Evolutionary conservation across 2,113 vertebrate genomes (phyloP), one percentile per base, ranked within the genome.

Genomic region (Dasyprocta punctata): DNA sequence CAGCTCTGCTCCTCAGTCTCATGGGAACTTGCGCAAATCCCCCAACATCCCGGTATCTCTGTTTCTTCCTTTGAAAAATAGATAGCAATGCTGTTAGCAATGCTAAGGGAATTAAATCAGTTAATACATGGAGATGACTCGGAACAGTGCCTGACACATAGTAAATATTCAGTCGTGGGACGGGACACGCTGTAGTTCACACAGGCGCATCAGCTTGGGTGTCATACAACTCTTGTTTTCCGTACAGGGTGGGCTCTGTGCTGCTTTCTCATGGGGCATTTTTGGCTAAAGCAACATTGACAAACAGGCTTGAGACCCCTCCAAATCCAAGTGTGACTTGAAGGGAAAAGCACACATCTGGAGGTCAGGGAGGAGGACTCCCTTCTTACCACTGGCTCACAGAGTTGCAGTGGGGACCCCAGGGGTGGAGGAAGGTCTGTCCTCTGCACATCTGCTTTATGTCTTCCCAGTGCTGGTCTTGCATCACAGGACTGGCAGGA

Each of bases 381-480:
- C 41, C 44, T 4, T 36, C 26, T 38, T 3, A 0, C n/a, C 24
- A 24, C 22, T 9, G 20, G 10, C 33, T n/a, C 5, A 2, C 77
- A 65, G 67, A 24, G 47, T 19, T 90, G 54, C 49, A 7, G 65
- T 47, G 71, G n/a, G n/a, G 17, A 4, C 26, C 3, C 38, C 7
- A 28, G 44, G 26, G 28, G 12, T 22, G 44, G 14, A 20, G 11
- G 16, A 3, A 4, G 28, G 78, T 12, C 58, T 3, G 0, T 11
- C n/a, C 44, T 7, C 52, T 16, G 26, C 0, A 0, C 16, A 5
- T 95, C 97, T 97, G 97, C 80, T 95, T 71, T 90, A 54, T 92
- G 95, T 97, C 96, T 92, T 90, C 63, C 86, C 24, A 24, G 81
- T 65, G 30, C 71, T 26, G 63, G 82, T n/a, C n/a, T 19, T 3